A percentile compares a stretch with the other conserved stretches of the same genome.
Evolutionary conservation across 64 coral and sea anemone species (phyloP).

Genomic region (Montipora efflorescens): DNA sequence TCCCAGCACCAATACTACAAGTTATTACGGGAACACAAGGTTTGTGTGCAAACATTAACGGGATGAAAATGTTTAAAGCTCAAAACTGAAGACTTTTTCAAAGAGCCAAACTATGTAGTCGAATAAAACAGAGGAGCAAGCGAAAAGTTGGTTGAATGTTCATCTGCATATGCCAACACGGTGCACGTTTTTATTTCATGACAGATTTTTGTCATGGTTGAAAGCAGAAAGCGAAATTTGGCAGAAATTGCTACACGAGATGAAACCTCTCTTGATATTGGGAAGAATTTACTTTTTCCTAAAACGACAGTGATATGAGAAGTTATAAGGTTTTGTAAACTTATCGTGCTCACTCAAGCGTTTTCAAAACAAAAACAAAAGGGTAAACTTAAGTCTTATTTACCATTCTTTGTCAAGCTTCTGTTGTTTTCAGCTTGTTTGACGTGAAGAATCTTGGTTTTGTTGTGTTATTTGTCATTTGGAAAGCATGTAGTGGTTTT

Average conservation of each 20-base stretch:
- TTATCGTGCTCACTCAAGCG: neutral
- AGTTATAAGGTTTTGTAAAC: no score
- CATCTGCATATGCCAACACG: no score
- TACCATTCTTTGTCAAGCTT: no score
- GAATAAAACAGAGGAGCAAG: neutral
- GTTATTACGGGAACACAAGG: constrained; percentile 97
- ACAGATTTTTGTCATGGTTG: neutral
- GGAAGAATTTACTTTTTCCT: neutral
- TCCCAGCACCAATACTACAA: constrained; percentile 95
- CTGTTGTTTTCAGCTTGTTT: neutral
- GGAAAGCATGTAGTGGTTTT: neutral
- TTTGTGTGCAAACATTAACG: neutral
- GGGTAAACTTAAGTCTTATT: neutral
- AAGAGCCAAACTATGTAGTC: neutral
- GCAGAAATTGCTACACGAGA: neutral
- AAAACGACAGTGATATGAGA: neutral
- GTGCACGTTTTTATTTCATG: neutral
- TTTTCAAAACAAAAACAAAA: constrained; percentile 20
- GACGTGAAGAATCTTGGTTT: neutral
- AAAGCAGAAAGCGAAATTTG: neutral
- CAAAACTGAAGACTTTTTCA: neutral
- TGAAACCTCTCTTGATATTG: neutral
- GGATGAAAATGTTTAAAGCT: no score
- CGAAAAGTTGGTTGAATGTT: neutral
- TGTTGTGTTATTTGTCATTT: no score